These are phyloP conservation scores for Butastur rufipennis DNA, from an alignment of 2,113 vertebrate genomes.

Conservation along the genomic window DNA sequence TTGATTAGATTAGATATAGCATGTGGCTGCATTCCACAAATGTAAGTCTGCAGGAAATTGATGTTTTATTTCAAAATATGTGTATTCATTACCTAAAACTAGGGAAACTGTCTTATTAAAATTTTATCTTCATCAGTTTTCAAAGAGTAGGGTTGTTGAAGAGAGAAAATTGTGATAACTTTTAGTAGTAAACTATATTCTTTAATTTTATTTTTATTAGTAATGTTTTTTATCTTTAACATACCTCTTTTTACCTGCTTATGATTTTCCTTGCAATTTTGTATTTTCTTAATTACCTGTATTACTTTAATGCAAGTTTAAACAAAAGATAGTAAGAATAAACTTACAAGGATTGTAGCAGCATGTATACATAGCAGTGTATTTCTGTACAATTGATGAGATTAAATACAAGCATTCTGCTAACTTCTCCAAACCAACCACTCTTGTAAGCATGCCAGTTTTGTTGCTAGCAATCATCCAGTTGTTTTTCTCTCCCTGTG, in stretches of 20 bases:
- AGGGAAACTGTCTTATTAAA: not conserved
- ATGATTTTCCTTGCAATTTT: not conserved
- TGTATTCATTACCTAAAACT: not conserved
- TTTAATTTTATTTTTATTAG: not conserved
- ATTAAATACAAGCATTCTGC: not conserved
- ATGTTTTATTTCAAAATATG: not conserved
- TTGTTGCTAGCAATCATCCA: not conserved
- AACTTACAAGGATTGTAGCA: not conserved
- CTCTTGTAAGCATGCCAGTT: not conserved
- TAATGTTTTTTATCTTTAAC: not conserved
- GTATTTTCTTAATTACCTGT: not conserved
- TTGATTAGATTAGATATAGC: not conserved
- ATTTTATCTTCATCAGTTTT: not conserved
- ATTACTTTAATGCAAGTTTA: not conserved
- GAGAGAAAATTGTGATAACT: not conserved
- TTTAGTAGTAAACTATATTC: not conserved
- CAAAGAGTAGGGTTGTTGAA: not conserved
- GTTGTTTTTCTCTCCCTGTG: not conserved
- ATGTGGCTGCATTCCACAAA: not conserved
- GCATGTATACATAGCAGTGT: rapidly evolving
- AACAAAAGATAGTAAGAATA: not conserved
- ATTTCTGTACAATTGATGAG: not conserved
- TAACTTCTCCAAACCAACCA: not conserved
- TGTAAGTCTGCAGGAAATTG: not conserved
- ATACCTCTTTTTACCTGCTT: not conserved